phyloP scores from a whole-genome alignment of 2,888 invertebrate species.

The Minunthozetes semirufus region DNA sequence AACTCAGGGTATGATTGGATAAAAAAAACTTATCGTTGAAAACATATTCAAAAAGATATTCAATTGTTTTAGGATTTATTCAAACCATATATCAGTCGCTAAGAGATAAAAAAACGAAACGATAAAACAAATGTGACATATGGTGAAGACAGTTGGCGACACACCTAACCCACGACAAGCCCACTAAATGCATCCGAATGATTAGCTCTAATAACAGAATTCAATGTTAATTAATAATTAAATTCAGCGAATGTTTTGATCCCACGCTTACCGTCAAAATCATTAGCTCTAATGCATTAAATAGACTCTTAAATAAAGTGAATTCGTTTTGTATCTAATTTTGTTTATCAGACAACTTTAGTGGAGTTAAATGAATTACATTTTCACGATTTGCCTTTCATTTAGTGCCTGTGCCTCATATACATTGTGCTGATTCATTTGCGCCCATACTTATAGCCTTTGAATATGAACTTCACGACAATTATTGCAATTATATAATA shows the following conservation, averaged over 20 bases:
- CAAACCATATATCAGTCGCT: not conserved
- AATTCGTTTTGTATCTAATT: not conserved
- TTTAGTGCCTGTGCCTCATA: not conserved
- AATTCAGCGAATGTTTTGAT: not conserved
- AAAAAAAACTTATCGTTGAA: not conserved
- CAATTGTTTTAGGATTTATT: not conserved
- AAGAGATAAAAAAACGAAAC: not conserved
- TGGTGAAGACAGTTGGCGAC: not conserved
- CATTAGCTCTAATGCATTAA: not conserved
- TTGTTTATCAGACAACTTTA: not conserved
- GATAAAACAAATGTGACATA: constrained; percentile 10
- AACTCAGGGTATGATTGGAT: not conserved
- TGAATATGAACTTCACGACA: not conserved
- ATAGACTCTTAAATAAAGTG: not conserved
- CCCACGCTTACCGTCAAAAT: not conserved
- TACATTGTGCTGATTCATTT: not conserved
- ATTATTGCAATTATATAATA: not conserved
- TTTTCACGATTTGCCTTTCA: not conserved
- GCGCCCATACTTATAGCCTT: not conserved
- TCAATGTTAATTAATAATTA: not conserved
- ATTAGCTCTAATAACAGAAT: not conserved
- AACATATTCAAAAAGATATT: not conserved
- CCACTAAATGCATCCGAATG: not conserved
- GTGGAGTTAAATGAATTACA: not conserved
- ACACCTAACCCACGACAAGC: not conserved